These are phyloP conservation scores for Amphipoea oculea DNA, from an alignment of 2,888 invertebrate genomes.

Conservation along the genomic window DNA sequence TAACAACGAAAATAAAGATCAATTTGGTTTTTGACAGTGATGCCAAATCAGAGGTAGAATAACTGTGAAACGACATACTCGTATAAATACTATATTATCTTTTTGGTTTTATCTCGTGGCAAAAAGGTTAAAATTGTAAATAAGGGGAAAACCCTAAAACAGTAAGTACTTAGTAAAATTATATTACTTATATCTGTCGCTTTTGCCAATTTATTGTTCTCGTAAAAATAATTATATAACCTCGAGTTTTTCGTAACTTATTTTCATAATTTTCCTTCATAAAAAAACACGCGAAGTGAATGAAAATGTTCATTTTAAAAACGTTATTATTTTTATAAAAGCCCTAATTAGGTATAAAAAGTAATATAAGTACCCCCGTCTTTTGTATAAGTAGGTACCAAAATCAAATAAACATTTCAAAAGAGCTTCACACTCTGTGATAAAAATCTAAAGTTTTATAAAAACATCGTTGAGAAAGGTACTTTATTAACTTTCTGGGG, in stretches of 20 bases:
- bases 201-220: constrained; percentile 10
- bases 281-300: background rate
- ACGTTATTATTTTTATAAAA: background rate
- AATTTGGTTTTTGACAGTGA: background rate
- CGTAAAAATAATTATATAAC: constrained; percentile 6
- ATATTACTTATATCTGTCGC: background rate
- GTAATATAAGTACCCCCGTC: background rate
- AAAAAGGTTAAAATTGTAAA: background rate
- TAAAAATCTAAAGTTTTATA: constrained; percentile 35
- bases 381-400: background rate
- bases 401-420: constrained; percentile 27
- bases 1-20: background rate
- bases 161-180: background rate
- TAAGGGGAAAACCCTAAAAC: background rate
- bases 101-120: background rate
- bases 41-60: background rate
- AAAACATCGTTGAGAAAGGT: constrained; percentile 30
- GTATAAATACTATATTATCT: background rate
- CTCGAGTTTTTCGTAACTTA: background rate
- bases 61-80: background rate
- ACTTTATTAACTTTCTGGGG: constrained; percentile 52
- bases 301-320: constrained; percentile 11
- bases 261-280: constrained; percentile 5
- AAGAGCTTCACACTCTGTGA: background rate
- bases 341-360: background rate